Conservation (phyloP, 2,797 vertebrate genomes). For the Todus mexicanus region DNA sequence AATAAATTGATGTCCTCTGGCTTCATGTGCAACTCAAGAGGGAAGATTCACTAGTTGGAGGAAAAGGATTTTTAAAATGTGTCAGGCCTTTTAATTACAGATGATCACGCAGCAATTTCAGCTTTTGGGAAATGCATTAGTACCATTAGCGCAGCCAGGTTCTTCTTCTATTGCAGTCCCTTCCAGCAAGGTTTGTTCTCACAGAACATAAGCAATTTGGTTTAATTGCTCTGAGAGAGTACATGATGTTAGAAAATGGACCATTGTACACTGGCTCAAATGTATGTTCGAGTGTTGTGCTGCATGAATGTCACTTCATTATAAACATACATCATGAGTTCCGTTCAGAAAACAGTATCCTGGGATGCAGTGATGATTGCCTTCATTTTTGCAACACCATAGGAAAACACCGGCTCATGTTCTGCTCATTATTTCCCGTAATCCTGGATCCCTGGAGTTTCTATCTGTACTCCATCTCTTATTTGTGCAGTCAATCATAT, state of each 20-base stretch:
- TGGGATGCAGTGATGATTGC: background rate
- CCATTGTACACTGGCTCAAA: background rate
- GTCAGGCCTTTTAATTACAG: background rate
- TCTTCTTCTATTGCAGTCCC: background rate
- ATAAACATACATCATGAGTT: background rate
- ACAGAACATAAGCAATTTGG: background rate
- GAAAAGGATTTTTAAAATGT: background rate
- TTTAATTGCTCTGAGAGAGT: background rate
- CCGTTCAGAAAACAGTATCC: background rate
- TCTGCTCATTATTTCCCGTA: background rate
- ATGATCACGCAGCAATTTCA: background rate
- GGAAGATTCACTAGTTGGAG: background rate
- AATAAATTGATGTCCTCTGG: background rate
- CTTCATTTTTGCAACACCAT: background rate
- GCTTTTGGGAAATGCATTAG: background rate
- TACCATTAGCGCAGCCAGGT: background rate
- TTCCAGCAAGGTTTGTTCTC: conserved; percentile 2
- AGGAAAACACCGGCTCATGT: background rate
- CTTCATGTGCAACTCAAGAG: background rate
- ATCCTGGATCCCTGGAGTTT: background rate
- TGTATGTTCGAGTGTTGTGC: background rate
- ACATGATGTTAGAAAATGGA: background rate
- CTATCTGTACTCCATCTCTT: background rate
- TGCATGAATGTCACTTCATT: background rate
- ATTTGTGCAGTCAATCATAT: background rate